These are phyloP conservation scores for Gymnothorax reevesii DNA, from an alignment of 2,797 vertebrate species.

Conservation along the genomic window DNA sequence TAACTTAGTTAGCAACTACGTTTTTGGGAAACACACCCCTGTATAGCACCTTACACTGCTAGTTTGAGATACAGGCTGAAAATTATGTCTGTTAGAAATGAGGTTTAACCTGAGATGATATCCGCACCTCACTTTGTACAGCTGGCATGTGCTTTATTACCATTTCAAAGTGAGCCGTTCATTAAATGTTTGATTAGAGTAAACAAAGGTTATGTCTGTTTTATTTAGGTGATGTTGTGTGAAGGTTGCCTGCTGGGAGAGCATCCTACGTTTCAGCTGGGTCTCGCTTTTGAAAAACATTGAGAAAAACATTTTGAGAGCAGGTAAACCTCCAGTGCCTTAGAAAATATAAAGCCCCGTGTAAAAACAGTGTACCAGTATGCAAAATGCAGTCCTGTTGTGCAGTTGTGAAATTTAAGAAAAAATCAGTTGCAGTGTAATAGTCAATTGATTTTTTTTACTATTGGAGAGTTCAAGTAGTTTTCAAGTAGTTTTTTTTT, in stretches of 20 bases:
- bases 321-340: not conserved
- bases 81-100: not conserved
- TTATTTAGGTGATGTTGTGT: not conserved
- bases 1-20: too few relatives aligned
- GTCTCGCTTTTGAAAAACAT: not conserved
- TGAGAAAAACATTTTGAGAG: not conserved
- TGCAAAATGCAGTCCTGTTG: not conserved
- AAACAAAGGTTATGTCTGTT: not conserved
- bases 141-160: not conserved
- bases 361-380: not conserved
- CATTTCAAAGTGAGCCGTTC: not conserved
- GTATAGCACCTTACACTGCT: not conserved
- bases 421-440: slow-evolving; percentile 3
- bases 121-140: not conserved
- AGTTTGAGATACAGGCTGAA: not conserved
- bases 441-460: slow-evolving; percentile 1
- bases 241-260: not conserved
- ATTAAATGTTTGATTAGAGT: not conserved
- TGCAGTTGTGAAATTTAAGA: not conserved
- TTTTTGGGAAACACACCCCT: too few relatives aligned
- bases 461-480: not conserved
- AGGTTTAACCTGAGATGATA: not conserved
- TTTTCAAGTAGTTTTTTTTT: not conserved
- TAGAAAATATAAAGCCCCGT: not conserved
- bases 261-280: not conserved